Percentiles rank a stretch among this genome's conserved stretches.
Evolutionary conservation across 2,113 vertebrate genomes (phyloP).

Genomic region (Corapipo altera): DNA sequence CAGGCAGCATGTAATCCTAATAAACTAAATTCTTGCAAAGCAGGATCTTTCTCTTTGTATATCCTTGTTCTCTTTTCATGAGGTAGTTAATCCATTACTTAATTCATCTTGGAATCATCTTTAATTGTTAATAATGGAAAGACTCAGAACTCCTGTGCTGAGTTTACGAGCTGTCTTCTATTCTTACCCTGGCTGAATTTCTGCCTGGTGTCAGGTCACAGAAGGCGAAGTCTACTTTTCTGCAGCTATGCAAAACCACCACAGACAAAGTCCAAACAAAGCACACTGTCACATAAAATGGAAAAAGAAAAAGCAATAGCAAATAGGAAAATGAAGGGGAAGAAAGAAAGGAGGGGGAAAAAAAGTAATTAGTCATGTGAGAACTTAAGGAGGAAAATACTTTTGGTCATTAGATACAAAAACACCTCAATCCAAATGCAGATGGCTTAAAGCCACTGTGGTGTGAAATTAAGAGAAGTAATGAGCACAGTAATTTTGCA

Average conservation of each 20-base stretch:
- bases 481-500: neutral
- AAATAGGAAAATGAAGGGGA: neutral
- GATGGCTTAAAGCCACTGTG: neutral
- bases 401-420: neutral
- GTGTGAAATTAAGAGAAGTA: neutral
- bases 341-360: neutral
- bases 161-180: conserved; percentile 27
- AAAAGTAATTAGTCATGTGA: neutral
- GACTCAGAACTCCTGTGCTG: neutral
- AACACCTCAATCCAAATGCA: neutral
- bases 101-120: conserved; percentile 44
- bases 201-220: conserved; percentile 56
- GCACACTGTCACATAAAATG: neutral
- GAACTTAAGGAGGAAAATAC: neutral
- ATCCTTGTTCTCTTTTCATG: conserved; percentile 2
- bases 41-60: conserved; percentile 12
- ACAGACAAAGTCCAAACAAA: neutral
- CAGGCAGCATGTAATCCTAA: neutral
- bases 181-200: conserved; percentile 45
- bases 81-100: conserved; percentile 29
- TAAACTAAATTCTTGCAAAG: conserved; percentile 8
- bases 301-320: neutral
- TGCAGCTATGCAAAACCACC: neutral
- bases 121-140: conserved; percentile 72
- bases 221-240: neutral